Evolutionary conservation across 2,888 invertebrate species (phyloP).

Genomic region (Drosophila tanythrix): DNA sequence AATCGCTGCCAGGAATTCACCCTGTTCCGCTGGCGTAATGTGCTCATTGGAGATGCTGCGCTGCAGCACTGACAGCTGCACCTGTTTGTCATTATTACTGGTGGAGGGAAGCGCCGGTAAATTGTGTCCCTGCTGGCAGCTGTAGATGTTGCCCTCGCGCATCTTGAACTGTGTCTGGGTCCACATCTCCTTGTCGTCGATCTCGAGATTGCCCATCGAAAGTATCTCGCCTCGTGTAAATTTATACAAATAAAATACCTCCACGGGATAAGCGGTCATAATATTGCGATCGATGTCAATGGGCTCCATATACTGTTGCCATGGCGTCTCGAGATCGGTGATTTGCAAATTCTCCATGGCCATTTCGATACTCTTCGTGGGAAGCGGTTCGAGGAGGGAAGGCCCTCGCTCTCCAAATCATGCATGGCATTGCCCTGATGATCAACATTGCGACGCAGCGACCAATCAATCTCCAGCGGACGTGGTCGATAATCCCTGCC

Average conservation of each 20-base stretch:
- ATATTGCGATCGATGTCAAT: constrained; percentile 88
- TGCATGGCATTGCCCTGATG: constrained; percentile 68
- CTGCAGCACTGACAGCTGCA: constrained; percentile 67
- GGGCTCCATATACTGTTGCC: constrained; percentile 87
- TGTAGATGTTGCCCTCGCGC: constrained; percentile 51
- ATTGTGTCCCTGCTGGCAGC: background rate
- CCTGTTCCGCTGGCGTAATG: constrained; percentile 79
- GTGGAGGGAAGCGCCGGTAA: constrained; percentile 40
- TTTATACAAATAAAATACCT: constrained; percentile 89
- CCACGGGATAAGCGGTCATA: constrained; percentile 87
- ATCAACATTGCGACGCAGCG: constrained; percentile 74
- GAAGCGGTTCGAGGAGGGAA: constrained; percentile 71
- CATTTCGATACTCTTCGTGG: constrained; percentile 54
- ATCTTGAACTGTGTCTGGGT: constrained; percentile 67
- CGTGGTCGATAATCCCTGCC: constrained; percentile 69
- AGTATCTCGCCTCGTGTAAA: constrained; percentile 85
- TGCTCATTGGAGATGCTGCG: constrained; percentile 45
- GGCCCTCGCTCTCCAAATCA: constrained; percentile 62
- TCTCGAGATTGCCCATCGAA: constrained; percentile 52
- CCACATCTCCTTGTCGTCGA: constrained; percentile 60
- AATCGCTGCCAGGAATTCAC: constrained; percentile 86
- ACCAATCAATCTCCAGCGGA: constrained; percentile 78
- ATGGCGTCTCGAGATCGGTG: constrained; percentile 58
- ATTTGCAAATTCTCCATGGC: constrained; percentile 42
- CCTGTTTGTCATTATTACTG: constrained; percentile 11